Percentiles rank a stretch among this genome's conserved stretches.
Conservation (phyloP, 2,888 invertebrate genomes). For the Tachina fera region DNA sequence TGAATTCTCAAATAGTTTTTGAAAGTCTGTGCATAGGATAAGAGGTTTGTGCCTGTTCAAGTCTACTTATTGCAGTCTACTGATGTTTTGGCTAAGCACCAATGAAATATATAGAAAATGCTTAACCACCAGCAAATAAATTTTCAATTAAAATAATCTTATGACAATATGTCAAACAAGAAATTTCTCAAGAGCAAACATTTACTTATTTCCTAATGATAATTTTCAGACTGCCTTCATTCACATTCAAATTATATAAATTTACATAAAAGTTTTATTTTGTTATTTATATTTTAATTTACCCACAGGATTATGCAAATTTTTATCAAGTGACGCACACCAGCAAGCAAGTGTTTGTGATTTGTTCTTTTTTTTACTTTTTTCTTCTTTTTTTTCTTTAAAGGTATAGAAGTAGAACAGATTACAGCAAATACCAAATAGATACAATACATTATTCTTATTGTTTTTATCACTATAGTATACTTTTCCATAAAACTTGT, state of each 20-base stretch:
- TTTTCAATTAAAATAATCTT: too few species aligned
- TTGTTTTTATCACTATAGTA: not conserved
- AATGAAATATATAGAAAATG: too few species aligned
- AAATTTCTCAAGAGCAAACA: too few species aligned
- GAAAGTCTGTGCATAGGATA: too few species aligned
- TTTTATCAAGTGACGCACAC: constrained; percentile 55
- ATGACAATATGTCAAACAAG: too few species aligned
- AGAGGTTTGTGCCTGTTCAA: too few species aligned
- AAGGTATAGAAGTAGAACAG: not conserved
- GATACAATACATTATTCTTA: not conserved
- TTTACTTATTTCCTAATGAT: not conserved
- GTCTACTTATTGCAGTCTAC: too few species aligned
- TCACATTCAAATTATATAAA: constrained; percentile 1
- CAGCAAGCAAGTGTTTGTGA: not conserved
- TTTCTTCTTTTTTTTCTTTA: too few species aligned
- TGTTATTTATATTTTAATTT: constrained; percentile 59
- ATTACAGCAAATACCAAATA: constrained; percentile 12
- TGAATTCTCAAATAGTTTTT: too few species aligned
- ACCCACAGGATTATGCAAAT: constrained; percentile 67
- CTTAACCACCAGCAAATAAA: too few species aligned
- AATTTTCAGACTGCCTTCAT: not conserved
- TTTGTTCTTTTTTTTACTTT: not conserved
- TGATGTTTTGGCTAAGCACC: too few species aligned
- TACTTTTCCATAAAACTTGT: constrained; percentile 3
- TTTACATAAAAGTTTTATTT: constrained; percentile 32